These are phyloP conservation scores for Brachyhypopomus occidentalis DNA, from an alignment of 2,113 vertebrate genomes.

Conservation along the genomic window DNA sequence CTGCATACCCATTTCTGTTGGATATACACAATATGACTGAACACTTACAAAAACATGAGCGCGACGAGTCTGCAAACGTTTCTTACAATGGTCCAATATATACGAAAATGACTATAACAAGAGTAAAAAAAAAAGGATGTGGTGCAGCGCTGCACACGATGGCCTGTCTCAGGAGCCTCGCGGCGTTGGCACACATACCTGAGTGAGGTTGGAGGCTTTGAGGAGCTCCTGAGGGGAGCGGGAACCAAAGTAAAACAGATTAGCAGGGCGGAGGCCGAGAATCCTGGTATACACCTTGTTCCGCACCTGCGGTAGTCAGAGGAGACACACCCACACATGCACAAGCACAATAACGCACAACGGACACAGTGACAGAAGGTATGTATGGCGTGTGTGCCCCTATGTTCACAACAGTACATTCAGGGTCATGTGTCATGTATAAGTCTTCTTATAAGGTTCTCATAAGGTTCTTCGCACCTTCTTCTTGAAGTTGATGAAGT, in stretches of 20 bases:
- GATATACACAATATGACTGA: slow-evolving; percentile 8
- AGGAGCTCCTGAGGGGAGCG: slow-evolving; percentile 94
- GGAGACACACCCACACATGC: neutral
- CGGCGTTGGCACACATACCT: slow-evolving; percentile 72
- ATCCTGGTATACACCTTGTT: slow-evolving; percentile 95
- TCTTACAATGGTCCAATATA: too few relatives aligned
- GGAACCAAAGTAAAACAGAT: slow-evolving; percentile 87
- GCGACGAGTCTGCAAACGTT: neutral
- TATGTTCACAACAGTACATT: neutral
- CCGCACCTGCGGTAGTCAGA: slow-evolving; percentile 75
- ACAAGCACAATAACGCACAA: neutral
- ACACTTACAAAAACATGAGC: neutral
- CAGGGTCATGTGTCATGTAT: too few relatives aligned
- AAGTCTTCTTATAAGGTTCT: too few relatives aligned
- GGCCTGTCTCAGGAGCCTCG: too few relatives aligned
- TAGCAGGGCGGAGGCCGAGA: slow-evolving; percentile 83
- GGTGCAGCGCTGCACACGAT: too few relatives aligned
- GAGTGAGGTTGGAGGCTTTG: slow-evolving; percentile 92
- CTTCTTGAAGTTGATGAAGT: slow-evolving; percentile 96
- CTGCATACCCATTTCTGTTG: slow-evolving; percentile 93
- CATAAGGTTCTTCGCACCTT: slow-evolving; percentile 78
- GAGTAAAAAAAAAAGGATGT: too few relatives aligned
- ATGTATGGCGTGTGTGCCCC: too few relatives aligned
- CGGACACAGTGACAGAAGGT: too few relatives aligned
- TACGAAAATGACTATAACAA: too few relatives aligned